Base-by-base conservation (phyloP, 2,797 vertebrate species). In the Gallinago stenura region DNA sequence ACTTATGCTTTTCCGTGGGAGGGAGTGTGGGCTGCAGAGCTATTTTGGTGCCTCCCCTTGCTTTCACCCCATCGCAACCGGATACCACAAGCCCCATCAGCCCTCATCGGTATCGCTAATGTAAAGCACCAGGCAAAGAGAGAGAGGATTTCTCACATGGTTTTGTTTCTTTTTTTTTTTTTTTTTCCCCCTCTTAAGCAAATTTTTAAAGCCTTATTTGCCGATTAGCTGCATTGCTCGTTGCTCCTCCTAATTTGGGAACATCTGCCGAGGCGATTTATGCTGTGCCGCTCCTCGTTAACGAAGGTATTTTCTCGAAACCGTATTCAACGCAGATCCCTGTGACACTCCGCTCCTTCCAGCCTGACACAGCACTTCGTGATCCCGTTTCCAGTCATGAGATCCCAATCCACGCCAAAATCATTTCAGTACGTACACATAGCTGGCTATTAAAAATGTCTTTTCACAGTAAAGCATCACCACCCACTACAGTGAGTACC, bases 61-160 rank as follows among this genome's bases (percentile, higher is more conserved):
- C 93, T 96, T 96, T 96, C 95, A 96, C 93, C 89, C n/a, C 2
- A 76, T 72, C 70, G 81, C 69, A 96, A 91, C 89, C 87, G 85
- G 85, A 94, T 96, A 86, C 93, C 65, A 4, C 80, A 86, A 95
- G 46, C 35, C 56, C 45, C 72, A 35, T 14, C 68, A 87, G 73
- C 93, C 70, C 82, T 1, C 15, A 93, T 12, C 28, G 45, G 79
- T 73, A 4, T 54, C 7, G 54, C 76, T 90, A 45, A 69, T 25
- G 65, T 46, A 92, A 97, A 95, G 83, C 73, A 22, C 39, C 2
- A 65, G 39, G 80, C 56, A 87, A 83, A 41, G 33, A 54, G 60
- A 70, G 25, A 69, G 25, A 69, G 84, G 37, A 35, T 81, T 94
- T 71, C 41, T 82, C 41, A 13, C 48, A 85, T 81, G 24, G 24